Conservation (phyloP, 2,888 invertebrate genomes). For the Polyploca ridens region DNA sequence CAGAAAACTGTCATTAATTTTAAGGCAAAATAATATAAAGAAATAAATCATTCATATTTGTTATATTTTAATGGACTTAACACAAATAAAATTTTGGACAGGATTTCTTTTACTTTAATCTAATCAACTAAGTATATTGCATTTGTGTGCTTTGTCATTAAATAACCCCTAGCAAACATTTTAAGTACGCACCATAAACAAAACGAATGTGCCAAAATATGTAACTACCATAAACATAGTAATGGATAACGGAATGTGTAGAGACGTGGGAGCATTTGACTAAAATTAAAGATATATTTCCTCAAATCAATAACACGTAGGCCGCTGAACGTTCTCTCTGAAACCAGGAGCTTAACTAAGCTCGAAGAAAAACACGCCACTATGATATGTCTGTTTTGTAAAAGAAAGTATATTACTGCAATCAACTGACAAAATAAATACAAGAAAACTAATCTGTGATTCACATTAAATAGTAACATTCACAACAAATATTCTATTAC, state of each 20-base stretch:
- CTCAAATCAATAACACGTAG: slow-evolving; percentile 24
- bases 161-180: slow-evolving; percentile 25
- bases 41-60: neutral
- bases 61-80: neutral
- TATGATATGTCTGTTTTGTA: slow-evolving; percentile 25
- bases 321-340: slow-evolving; percentile 20
- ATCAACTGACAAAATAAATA: slow-evolving; percentile 36
- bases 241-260: slow-evolving; percentile 56
- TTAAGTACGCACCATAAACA: slow-evolving; percentile 48
- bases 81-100: neutral
- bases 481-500: slow-evolving; percentile 65
- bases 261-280: slow-evolving; percentile 27
- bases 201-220: slow-evolving; percentile 32
- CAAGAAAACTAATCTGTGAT: slow-evolving; percentile 27
- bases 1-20: neutral
- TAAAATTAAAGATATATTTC: neutral
- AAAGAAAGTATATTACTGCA: slow-evolving; percentile 15
- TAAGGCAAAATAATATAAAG: neutral
- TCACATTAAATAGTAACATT: slow-evolving; percentile 49
- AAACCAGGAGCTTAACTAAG: neutral
- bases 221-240: slow-evolving; percentile 27
- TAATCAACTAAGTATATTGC: neutral
- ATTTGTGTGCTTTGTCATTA: slow-evolving; percentile 1
- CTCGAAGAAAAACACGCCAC: slow-evolving; percentile 13
- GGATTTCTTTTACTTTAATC: neutral